A percentile compares a stretch with the other conserved stretches of the same genome.
These are phyloP conservation scores for Cabera pusaria DNA, from an alignment of 2,888 invertebrate species.

Conservation along the genomic window DNA sequence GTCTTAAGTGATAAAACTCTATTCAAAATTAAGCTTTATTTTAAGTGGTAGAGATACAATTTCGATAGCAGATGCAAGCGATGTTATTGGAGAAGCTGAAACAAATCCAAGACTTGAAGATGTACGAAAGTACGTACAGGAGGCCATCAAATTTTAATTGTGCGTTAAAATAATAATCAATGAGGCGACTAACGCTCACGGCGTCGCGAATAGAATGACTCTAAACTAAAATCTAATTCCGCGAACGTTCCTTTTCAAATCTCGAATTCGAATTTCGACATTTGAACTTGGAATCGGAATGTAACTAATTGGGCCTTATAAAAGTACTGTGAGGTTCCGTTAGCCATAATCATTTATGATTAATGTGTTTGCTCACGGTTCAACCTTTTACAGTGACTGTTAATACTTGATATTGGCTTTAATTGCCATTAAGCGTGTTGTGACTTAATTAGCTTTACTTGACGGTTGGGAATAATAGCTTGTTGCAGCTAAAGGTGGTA, in stretches of 20 bases:
- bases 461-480: constrained; percentile 9
- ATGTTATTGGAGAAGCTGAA: constrained; percentile 23
- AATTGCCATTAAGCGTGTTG: constrained; percentile 55
- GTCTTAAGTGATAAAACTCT: constrained; percentile 45
- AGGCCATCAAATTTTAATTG: constrained; percentile 82
- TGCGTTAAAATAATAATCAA: constrained; percentile 83
- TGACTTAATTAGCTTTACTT: constrained; percentile 35
- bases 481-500: neutral
- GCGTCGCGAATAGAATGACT: constrained; percentile 67
- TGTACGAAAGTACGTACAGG: constrained; percentile 71
- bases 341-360: constrained; percentile 63
- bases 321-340: constrained; percentile 37
- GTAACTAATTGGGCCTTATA: constrained; percentile 48
- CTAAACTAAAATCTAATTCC: too few relatives aligned
- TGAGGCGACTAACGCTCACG: constrained; percentile 74
- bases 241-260: constrained; percentile 39
- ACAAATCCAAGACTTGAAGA: constrained; percentile 57
- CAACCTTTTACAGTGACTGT: constrained; percentile 50
- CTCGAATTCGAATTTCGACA: constrained; percentile 34
- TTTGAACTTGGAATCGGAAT: constrained; percentile 32
- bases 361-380: constrained; percentile 60
- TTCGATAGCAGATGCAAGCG: constrained; percentile 25
- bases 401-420: constrained; percentile 54
- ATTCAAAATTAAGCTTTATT: constrained; percentile 48
- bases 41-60: constrained; percentile 36